Evolutionary conservation across 2,888 invertebrate species (phyloP), one percentile per base, ranked within the genome.

Genomic region (Leptinotarsa tumamoca): DNA sequence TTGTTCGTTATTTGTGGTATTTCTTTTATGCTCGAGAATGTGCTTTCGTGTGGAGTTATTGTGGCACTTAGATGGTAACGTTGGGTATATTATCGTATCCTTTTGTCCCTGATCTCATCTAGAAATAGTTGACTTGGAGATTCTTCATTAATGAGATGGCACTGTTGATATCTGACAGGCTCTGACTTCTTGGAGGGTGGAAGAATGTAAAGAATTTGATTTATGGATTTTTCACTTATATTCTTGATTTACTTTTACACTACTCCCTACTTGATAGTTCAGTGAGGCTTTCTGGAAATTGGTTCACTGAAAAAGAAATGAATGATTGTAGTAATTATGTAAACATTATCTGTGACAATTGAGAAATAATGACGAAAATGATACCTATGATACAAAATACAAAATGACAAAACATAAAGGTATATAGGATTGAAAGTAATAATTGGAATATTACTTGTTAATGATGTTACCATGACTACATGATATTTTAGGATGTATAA

Each of bases 21-120:
- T 23, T 58, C 23, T 18, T 58, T 58, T 58, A 58, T 23, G 58
- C 13, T 27, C 58, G 58, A 58, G 63, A 63, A 63, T 63, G 63
- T 10, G 63, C 27, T 63, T 63, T 63, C 63, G 33, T 63, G 14
- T 63, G 63, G 43, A 43, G 63, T 17, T 63, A 33, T 63, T 27
- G 5, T n/a, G 43, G 63, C 43, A 43, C 27, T 33, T 5, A 13
- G 21, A 58, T 3, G 21, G 21, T 58, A 23, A 10, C 61, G 61
- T 27, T 43, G 43, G 43, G 58, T 58, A 14, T 4, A 14, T 23
- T 23, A 23, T 58, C 15, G 18, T 14, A 3, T 58, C 15, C 58
- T 58, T 58, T 58, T 58, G 21, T 58, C 4, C 27, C 23, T 15
- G 58, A 58, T 58, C 21, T 58, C 58, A 15, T 58, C 21, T 58